Percentiles rank a stretch among this genome's conserved stretches.
Evolutionary conservation across 2,113 vertebrate genomes (phyloP).

Genomic region (Aix galericulata): DNA sequence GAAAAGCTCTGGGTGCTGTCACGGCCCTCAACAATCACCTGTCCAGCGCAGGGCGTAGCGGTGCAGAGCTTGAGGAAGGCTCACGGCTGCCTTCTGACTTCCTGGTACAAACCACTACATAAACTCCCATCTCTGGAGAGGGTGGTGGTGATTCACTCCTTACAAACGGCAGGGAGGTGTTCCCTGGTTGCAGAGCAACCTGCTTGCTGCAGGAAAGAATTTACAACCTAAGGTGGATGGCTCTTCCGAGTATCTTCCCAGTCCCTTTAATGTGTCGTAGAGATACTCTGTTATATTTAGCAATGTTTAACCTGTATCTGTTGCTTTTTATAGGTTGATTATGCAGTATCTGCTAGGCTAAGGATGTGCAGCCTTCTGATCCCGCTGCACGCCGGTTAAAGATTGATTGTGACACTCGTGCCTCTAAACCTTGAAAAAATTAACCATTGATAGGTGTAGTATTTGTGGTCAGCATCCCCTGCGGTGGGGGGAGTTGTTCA

Average conservation of each 20-base stretch:
- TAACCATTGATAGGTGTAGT: not conserved
- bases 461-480: not conserved
- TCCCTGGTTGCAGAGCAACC: not conserved
- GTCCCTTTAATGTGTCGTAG: not conserved
- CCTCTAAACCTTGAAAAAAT: not conserved
- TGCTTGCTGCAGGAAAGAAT: not conserved
- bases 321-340: conserved; percentile 41
- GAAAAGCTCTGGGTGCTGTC: not conserved
- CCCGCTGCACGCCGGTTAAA: conserved; percentile 7
- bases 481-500: not conserved
- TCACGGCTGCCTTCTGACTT: not conserved
- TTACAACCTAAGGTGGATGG: not conserved
- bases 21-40: not conserved
- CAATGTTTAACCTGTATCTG: conserved; percentile 35
- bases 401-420: conserved; percentile 24
- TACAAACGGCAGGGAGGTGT: not conserved
- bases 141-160: not conserved
- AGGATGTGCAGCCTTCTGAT: not conserved
- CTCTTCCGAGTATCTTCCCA: not conserved
- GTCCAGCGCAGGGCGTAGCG: not conserved
- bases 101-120: accelerated
- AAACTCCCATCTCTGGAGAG: not conserved
- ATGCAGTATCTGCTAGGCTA: conserved; percentile 1
- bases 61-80: not conserved
- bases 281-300: not conserved